phyloP scores from a whole-genome alignment of 2,113 vertebrate species.

The Budorcas taxicolor region DNA sequence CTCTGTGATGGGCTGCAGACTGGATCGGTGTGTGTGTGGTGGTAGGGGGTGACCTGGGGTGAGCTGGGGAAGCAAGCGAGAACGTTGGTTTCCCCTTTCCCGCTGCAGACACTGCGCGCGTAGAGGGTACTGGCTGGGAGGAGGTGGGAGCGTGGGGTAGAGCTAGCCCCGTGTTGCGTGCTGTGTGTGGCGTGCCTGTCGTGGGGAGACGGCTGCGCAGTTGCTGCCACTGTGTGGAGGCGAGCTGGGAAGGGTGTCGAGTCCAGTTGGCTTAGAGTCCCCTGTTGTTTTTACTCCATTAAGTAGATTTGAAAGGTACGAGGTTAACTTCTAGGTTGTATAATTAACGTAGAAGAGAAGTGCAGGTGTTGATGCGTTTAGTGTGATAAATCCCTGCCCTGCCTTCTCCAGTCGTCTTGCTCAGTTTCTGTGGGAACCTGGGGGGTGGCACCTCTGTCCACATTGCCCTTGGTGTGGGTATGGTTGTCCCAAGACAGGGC shows the following conservation, averaged over 20 bases:
- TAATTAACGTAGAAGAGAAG: too few species aligned
- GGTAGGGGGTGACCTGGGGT: neutral
- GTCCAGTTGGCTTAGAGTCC: neutral
- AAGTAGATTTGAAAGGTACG: neutral
- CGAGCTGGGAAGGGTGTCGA: rapidly evolving
- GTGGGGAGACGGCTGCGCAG: rapidly evolving
- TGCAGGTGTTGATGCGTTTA: rapidly evolving
- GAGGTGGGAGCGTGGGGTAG: rapidly evolving
- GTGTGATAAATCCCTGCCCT: too few species aligned
- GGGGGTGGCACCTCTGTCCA: too few species aligned
- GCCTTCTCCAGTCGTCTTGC: neutral
- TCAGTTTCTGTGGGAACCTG: rapidly evolving
- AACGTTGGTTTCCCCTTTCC: neutral
- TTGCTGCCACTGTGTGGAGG: too few species aligned
- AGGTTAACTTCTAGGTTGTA: rapidly evolving
- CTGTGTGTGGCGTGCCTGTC: rapidly evolving
- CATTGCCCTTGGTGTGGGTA: neutral
- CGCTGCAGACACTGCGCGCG: neutral
- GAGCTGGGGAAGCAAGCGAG: neutral
- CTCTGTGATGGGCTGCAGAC: neutral
- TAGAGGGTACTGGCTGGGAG: neutral
- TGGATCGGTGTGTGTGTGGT: rapidly evolving
- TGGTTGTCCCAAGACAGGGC: neutral
- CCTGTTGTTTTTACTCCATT: neutral
- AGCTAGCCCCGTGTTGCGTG: rapidly evolving